Evolutionary conservation across 2,113 vertebrate genomes (phyloP).

Genomic region (Smithornis capensis): DNA sequence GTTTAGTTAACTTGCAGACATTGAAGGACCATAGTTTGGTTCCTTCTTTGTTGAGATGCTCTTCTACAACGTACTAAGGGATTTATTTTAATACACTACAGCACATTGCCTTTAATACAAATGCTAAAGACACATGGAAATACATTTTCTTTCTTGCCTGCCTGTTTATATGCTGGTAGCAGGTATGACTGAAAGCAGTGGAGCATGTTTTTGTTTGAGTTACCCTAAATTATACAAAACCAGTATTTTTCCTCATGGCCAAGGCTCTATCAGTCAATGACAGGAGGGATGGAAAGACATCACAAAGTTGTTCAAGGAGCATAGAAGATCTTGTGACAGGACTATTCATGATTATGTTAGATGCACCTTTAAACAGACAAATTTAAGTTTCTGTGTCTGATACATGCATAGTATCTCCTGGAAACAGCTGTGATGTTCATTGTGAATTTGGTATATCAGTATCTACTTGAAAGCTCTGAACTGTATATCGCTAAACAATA

Average conservation of each 20-base stretch:
- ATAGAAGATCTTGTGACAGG: neutral
- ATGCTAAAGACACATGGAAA: neutral
- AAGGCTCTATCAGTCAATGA: neutral
- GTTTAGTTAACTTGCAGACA: neutral
- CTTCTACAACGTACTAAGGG: neutral
- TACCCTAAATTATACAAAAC: too few species aligned
- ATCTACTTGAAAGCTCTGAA: neutral
- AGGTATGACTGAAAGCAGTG: neutral
- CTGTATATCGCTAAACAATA: neutral
- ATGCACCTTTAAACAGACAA: neutral
- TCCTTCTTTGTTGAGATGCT: neutral
- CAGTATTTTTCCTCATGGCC: neutral
- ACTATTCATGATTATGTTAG: neutral
- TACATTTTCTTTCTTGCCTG: neutral
- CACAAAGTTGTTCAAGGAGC: neutral
- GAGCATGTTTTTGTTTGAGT: neutral
- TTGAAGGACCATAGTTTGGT: neutral
- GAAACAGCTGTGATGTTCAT: neutral
- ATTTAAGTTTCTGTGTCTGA: neutral
- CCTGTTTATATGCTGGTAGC: neutral
- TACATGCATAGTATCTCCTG: neutral
- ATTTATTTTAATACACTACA: neutral
- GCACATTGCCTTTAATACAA: neutral
- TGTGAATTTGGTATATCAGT: neutral
- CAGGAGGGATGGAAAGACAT: neutral